phyloP scores from a whole-genome alignment of 2,888 invertebrate genomes.

The Yponomeuta sedellus region DNA sequence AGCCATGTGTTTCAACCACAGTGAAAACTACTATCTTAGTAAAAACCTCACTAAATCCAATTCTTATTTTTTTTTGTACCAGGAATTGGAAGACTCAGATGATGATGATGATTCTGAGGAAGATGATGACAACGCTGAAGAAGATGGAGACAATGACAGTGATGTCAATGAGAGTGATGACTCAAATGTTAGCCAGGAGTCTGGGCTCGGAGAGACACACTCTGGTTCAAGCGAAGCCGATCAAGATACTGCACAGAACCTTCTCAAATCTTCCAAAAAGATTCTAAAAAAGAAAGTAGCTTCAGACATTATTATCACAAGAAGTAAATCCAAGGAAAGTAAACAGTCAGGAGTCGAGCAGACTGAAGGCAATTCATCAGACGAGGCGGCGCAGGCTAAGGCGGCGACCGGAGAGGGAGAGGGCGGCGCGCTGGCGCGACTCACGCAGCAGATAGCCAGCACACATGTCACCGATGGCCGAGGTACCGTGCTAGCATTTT shows the following conservation, averaged over 20 bases:
- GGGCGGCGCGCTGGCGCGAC: not conserved
- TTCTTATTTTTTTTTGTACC: not conserved
- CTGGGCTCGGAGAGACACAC: conserved; percentile 39
- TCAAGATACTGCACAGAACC: conserved; percentile 23
- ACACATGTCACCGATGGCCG: not conserved
- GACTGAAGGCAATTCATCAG: not conserved
- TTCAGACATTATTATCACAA: conserved; percentile 13
- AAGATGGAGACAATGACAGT: conserved; percentile 41
- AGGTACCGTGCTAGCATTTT: not conserved
- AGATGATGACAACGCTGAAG: conserved; percentile 36
- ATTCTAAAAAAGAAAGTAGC: not conserved
- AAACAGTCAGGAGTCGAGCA: conserved; percentile 17
- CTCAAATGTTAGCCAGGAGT: conserved; percentile 64
- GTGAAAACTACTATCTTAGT: no score
- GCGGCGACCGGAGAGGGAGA: not conserved
- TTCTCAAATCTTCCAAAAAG: not conserved
- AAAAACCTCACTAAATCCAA: no score
- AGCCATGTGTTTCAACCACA: no score
- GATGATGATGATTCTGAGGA: conserved; percentile 40
- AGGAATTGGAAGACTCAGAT: conserved; percentile 55
- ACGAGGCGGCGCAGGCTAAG: not conserved
- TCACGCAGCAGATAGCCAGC: not conserved
- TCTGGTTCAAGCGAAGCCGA: conserved; percentile 37
- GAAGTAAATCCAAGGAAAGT: conserved; percentile 17
- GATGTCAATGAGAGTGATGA: conserved; percentile 47